A percentile compares a stretch with the other conserved stretches of the same genome.
Conservation (phyloP, 35 echinoderm and acorn worm genomes). For the Lytechinus pictus region DNA sequence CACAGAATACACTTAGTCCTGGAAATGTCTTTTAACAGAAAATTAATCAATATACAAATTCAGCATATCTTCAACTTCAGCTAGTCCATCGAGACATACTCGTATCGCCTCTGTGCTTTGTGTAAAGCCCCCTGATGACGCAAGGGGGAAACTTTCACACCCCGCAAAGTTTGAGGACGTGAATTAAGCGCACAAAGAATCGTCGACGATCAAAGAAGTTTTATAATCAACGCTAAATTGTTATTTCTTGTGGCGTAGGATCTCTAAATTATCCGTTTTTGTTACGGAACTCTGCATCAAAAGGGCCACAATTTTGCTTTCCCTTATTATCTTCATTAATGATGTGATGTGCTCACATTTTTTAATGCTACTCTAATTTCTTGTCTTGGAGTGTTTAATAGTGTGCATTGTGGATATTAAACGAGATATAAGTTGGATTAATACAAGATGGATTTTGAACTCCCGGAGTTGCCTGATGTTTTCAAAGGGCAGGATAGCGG, state of each 20-base stretch:
- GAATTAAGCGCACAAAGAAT: background rate
- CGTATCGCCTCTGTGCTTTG: too few species aligned
- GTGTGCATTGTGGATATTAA: background rate
- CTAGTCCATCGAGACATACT: too few species aligned
- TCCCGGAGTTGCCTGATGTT: background rate
- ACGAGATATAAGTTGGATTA: background rate
- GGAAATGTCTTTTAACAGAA: too few species aligned
- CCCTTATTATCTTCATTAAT: background rate
- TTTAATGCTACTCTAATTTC: background rate
- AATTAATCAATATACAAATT: too few species aligned
- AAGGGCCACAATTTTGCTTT: background rate
- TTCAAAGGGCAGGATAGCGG: background rate
- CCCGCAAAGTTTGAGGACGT: background rate
- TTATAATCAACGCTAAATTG: background rate
- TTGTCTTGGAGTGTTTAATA: background rate
- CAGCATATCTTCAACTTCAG: too few species aligned
- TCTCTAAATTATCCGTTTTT: background rate
- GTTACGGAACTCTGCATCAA: background rate
- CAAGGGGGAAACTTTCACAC: background rate
- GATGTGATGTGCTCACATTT: background rate
- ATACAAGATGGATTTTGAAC: background rate
- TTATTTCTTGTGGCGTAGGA: background rate
- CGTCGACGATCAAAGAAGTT: background rate
- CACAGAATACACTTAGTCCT: too few species aligned
- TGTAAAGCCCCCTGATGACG: background rate